Base-by-base conservation (phyloP, 1,140 invertebrate species). In the Sinella curviseta region DNA sequence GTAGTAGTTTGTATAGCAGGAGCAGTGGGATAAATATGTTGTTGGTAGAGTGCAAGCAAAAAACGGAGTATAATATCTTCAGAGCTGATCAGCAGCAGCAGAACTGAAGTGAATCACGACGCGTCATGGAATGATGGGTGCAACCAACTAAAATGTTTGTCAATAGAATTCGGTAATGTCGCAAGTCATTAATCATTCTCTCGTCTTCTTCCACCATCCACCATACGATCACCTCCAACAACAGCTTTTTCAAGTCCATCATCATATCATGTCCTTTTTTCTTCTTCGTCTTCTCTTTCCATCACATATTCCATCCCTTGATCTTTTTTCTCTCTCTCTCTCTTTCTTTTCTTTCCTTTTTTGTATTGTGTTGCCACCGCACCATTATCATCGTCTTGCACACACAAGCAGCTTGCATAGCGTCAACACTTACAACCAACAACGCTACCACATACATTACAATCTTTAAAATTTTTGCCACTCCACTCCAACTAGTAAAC, bases 141-240 rank as follows among this genome's bases (percentile, higher is more conserved):
- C 80, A 78, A 82, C 81, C 80, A 82, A 84, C 75, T 84, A 81
- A 84, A 84, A 84, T 84, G 81, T 84, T 84, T 84, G 83, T 84
- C 83, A 84, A 84, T 84, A 84, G 83, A 84, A 84, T 84, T 84
- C 80, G 54, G 83, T 84, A 84, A 84, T 84, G 83, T 81, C 81
- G 81, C 83, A 80, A 82, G 83, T 84, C 83, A 84, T 84, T 84
- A 84, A 84, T 84, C 83, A 84, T 84, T 84, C 80, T 74, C 73
- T 77, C 28, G 16, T 33, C 30, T 74, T 80, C 24, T 74, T 80
- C 24, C 24, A 8, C 24, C 26, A 8, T 70, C 26, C 31, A 70
- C n/a, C 3, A 48, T 48, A 20, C 39, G 20, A 20, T 31, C 65
- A 12, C 65, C 3, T n/a, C 12, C 30, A 30, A 31, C 48, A 33